Conservation (phyloP, 2,797 vertebrate species). For the Sebastes vulpes region DNA sequence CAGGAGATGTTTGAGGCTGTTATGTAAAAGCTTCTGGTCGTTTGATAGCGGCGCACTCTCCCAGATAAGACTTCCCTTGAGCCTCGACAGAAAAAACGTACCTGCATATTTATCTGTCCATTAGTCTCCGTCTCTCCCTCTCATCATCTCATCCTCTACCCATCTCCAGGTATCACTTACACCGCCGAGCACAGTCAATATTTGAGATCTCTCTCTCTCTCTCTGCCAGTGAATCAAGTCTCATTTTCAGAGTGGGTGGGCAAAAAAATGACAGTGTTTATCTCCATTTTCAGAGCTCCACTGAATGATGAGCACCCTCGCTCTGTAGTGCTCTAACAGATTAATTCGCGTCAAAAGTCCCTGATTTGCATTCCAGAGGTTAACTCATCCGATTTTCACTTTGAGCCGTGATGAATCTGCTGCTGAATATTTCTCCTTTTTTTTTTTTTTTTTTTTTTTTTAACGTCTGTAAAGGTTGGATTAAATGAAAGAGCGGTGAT, state of each 20-base stretch:
- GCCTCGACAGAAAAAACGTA: conserved; percentile 44
- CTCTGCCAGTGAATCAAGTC: conserved; percentile 26
- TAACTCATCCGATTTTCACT: conserved; percentile 42
- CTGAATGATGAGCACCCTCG: conserved; percentile 38
- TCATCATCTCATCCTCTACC: conserved; percentile 41
- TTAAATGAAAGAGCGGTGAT: conserved; percentile 28
- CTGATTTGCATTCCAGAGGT: conserved; percentile 61
- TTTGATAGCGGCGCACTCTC: conserved; percentile 30
- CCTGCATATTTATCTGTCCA: conserved; percentile 64
- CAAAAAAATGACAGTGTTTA: conserved; percentile 40
- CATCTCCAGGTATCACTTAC: conserved; percentile 47
- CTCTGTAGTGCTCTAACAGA: conserved; percentile 34
- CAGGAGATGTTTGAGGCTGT: conserved; percentile 22
- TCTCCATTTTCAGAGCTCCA: conserved; percentile 25
- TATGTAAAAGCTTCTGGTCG: conserved; percentile 29
- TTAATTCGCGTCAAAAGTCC: conserved; percentile 39
- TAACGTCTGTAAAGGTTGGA: background rate
- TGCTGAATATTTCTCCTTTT: background rate
- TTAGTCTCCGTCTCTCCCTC: conserved; percentile 49
- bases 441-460: background rate
- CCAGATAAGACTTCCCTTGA: conserved; percentile 30
- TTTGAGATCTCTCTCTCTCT: conserved; percentile 26
- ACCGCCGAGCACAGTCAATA: conserved; percentile 50
- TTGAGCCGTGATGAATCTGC: conserved; percentile 52
- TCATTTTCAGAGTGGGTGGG: conserved; percentile 43